phyloP scores from a whole-genome alignment of 2,113 vertebrate genomes.

The Peromyscus californicus region DNA sequence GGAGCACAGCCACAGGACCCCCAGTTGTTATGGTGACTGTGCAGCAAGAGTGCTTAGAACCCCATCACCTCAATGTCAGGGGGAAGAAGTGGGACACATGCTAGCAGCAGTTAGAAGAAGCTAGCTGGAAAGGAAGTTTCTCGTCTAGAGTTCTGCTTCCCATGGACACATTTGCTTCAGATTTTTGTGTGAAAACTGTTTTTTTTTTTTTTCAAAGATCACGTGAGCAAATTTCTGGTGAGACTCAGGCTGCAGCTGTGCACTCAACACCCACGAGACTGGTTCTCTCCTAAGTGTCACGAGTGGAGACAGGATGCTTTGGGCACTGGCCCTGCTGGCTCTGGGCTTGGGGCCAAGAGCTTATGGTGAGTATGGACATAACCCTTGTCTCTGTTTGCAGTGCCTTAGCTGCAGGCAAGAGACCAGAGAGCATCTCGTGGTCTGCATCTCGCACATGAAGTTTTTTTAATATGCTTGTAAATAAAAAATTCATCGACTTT shows the following conservation, averaged over 20 bases:
- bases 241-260: fast-evolving
- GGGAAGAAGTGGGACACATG: fast-evolving
- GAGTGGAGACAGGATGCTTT: constrained; percentile 88
- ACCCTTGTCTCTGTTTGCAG: no score
- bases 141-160: neutral
- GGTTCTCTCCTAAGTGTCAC: constrained; percentile 87
- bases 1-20: fast-evolving
- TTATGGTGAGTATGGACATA: neutral
- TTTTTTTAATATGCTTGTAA: neutral
- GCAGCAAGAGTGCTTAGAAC: neutral
- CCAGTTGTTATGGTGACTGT: neutral
- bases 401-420: no score
- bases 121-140: neutral
- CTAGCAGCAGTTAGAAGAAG: fast-evolving
- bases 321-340: constrained; percentile 88
- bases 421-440: fast-evolving
- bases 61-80: fast-evolving
- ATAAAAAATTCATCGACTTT: neutral
- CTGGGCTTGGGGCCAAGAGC: constrained; percentile 87
- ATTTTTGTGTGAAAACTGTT: neutral
- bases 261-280: neutral
- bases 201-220: neutral
- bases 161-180: neutral
- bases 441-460: fast-evolving
- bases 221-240: fast-evolving